These are phyloP conservation scores for Rhagophthalmus giganteus DNA, from an alignment of 2,888 invertebrate species.

Conservation along the genomic window DNA sequence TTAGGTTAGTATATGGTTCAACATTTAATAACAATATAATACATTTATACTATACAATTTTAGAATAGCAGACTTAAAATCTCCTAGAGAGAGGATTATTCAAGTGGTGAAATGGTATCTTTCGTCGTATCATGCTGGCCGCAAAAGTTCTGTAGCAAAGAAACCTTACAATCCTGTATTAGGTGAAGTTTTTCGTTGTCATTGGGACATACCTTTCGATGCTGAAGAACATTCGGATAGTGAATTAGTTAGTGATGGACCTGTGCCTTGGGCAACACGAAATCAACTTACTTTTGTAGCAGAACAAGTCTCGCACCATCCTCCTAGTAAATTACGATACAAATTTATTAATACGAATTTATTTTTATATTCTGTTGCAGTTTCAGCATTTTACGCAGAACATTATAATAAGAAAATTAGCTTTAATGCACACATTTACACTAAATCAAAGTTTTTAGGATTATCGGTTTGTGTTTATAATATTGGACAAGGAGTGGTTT, in stretches of 20 bases:
- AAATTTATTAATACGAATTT: too few species aligned
- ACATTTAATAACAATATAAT: too few species aligned
- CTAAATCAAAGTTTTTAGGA: conserved; percentile 98
- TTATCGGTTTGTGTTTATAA: conserved; percentile 97
- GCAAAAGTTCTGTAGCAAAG: conserved; percentile 95
- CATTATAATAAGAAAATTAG: conserved; percentile 87
- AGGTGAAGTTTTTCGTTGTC: conserved; percentile 92
- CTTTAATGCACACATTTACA: conserved; percentile 97
- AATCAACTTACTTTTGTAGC: conserved; percentile 93
- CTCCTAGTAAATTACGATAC: conserved; percentile 86
- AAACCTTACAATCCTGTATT: conserved; percentile 99
- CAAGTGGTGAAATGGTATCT: conserved; percentile 96
- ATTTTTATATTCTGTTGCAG: too few species aligned
- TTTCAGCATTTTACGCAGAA: conserved; percentile 99
- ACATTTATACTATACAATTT: conserved; percentile 1
- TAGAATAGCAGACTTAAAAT: conserved; percentile 87
- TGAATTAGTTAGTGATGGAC: conserved; percentile 70
- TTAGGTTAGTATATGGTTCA: conserved; percentile 68
- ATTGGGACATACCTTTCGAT: conserved; percentile 70
- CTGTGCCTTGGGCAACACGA: conserved; percentile 86
- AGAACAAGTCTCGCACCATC: conserved; percentile 99
- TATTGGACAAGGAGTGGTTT: conserved; percentile 92
- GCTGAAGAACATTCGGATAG: background rate
- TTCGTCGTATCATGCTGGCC: conserved; percentile 97
- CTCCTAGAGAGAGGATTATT: conserved; percentile 87